These are phyloP conservation scores for Rhamnusium bicolor DNA, from an alignment of 2,888 invertebrate genomes.

Conservation along the genomic window DNA sequence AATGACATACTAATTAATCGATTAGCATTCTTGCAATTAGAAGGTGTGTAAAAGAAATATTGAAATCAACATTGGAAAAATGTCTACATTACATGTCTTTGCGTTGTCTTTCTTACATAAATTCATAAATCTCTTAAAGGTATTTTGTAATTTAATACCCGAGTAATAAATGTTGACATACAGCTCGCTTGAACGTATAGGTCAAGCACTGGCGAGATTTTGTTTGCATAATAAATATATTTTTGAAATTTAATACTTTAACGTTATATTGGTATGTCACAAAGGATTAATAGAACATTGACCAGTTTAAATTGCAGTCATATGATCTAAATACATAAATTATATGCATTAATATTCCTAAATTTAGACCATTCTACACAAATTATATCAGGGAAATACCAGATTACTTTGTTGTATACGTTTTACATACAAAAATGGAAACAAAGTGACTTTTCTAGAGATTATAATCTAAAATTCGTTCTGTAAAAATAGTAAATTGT, in stretches of 20 bases:
- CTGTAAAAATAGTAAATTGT: too few species aligned
- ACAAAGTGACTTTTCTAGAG: too few species aligned
- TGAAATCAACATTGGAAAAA: background rate
- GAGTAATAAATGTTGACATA: background rate
- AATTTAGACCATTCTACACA: too few species aligned
- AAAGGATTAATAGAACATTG: background rate
- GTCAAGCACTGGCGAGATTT: background rate
- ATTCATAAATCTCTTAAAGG: background rate
- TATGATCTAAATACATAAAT: too few species aligned
- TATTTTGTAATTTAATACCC: conserved; percentile 1
- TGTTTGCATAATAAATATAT: background rate
- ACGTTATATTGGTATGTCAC: background rate
- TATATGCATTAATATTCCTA: too few species aligned
- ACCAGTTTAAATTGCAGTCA: too few species aligned
- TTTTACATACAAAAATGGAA: too few species aligned
- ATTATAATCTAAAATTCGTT: too few species aligned
- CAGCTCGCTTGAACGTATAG: background rate
- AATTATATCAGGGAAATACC: too few species aligned
- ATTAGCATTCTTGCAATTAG: background rate
- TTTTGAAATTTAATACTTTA: conserved; percentile 10
- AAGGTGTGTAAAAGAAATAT: background rate
- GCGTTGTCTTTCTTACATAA: background rate
- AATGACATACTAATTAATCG: background rate
- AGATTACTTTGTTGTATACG: too few species aligned
- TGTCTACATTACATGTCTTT: background rate